Evolutionary conservation across 2,888 invertebrate genomes (phyloP).

Genomic region (Rosalia funebris): DNA sequence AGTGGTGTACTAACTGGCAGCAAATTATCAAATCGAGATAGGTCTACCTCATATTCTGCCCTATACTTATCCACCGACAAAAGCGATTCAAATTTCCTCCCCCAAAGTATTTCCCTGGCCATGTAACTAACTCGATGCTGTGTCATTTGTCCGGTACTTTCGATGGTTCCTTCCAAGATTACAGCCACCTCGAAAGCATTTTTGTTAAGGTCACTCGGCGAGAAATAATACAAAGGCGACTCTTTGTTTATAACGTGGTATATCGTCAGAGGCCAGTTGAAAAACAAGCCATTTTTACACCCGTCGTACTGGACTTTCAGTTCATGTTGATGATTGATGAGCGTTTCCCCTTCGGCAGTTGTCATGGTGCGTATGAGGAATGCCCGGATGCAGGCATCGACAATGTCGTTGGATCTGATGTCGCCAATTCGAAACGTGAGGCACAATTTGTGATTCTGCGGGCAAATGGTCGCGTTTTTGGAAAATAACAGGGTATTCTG

Average conservation of each 20-base stretch:
- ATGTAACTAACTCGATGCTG: constrained; percentile 44
- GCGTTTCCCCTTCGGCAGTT: constrained; percentile 80
- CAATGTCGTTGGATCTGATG: constrained; percentile 89
- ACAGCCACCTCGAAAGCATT: constrained; percentile 67
- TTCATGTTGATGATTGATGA: constrained; percentile 82
- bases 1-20: constrained; percentile 37
- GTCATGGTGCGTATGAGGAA: constrained; percentile 80
- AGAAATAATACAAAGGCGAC: constrained; percentile 87
- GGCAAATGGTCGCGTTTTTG: constrained; percentile 83
- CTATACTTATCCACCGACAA: constrained; percentile 32
- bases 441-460: constrained; percentile 82
- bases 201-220: constrained; percentile 83
- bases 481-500: constrained; percentile 92
- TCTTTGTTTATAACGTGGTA: constrained; percentile 84
- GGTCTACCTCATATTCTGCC: constrained; percentile 41
- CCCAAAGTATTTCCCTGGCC: constrained; percentile 44
- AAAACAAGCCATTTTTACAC: constrained; percentile 83
- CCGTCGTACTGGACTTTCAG: constrained; percentile 69
- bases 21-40: constrained; percentile 40
- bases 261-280: constrained; percentile 93
- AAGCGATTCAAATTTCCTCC: constrained; percentile 36
- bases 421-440: constrained; percentile 92
- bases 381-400: constrained; percentile 85
- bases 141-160: constrained; percentile 42
- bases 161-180: constrained; percentile 43